phyloP scores from a whole-genome alignment of 1,140 invertebrate species.

The Tetramorium alpestre region DNA sequence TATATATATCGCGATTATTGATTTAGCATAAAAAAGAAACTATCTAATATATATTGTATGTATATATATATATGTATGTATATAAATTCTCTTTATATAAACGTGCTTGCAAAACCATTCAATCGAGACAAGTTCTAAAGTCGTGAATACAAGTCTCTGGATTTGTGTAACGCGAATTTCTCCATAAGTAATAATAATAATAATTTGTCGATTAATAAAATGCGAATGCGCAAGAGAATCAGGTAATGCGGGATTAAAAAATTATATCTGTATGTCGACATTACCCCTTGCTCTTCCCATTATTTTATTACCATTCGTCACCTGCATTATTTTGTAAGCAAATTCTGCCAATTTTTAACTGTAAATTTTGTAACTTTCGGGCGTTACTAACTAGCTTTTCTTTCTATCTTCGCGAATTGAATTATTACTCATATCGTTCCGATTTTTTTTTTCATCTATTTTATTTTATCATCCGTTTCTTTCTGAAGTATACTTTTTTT shows the following conservation, averaged over 20 bases:
- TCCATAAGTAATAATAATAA: constrained; percentile 25
- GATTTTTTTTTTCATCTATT: neutral
- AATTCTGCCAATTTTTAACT: neutral
- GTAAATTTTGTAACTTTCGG: constrained; percentile 1
- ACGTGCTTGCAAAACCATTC: constrained; percentile 14
- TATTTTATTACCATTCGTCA: neutral
- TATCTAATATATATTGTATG: constrained; percentile 17
- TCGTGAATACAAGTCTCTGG: constrained; percentile 68
- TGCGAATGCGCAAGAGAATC: constrained; percentile 73
- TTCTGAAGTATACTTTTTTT: neutral
- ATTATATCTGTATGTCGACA: constrained; percentile 68
- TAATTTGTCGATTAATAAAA: constrained; percentile 59
- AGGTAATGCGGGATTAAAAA: constrained; percentile 75
- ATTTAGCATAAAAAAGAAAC: constrained; percentile 28
- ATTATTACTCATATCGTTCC: constrained; percentile 7
- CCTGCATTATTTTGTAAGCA: neutral
- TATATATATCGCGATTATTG: constrained; percentile 3
- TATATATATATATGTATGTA: neutral
- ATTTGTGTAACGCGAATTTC: constrained; percentile 18
- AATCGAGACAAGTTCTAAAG: constrained; percentile 11
- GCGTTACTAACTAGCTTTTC: neutral
- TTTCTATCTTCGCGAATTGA: constrained; percentile 21
- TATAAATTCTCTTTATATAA: neutral
- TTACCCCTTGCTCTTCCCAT: constrained; percentile 43
- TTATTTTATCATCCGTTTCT: too few relatives aligned